These are phyloP conservation scores for Agapornis roseicollis DNA, from an alignment of 2,113 vertebrate species.

Conservation along the genomic window DNA sequence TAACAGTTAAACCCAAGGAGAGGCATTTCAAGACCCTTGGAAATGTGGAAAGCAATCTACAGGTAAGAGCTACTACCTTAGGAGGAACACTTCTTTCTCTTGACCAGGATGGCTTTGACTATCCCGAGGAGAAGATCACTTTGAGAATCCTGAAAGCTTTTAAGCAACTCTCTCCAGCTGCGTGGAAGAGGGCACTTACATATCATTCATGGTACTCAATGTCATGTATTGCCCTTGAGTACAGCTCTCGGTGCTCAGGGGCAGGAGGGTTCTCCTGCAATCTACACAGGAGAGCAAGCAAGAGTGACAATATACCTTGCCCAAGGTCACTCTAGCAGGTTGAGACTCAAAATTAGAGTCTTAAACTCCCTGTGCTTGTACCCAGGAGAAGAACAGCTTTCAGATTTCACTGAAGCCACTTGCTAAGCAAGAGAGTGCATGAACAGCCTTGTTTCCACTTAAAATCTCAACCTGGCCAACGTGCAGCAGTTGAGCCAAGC, in stretches of 20 bases:
- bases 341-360: neutral
- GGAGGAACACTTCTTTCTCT: neutral
- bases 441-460: neutral
- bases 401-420: neutral
- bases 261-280: neutral
- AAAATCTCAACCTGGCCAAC: neutral
- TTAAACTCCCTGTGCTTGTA: neutral
- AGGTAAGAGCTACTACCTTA: neutral
- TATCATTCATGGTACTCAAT: neutral
- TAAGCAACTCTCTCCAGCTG: neutral
- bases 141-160: neutral
- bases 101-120: neutral
- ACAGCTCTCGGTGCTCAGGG: neutral
- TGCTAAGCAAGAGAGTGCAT: neutral
- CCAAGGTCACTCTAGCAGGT: neutral
- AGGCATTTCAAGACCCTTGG: neutral
- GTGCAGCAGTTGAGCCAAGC: neutral
- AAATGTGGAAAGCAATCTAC: neutral
- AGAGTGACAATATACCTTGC: neutral
- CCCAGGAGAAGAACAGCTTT: neutral
- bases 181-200: neutral
- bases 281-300: neutral
- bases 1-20: neutral
- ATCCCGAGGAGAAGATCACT: neutral
- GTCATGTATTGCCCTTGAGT: neutral